Percentiles rank a stretch among this genome's conserved stretches.
Conservation (phyloP, 1,140 invertebrate genomes). For the Linepithema humile region DNA sequence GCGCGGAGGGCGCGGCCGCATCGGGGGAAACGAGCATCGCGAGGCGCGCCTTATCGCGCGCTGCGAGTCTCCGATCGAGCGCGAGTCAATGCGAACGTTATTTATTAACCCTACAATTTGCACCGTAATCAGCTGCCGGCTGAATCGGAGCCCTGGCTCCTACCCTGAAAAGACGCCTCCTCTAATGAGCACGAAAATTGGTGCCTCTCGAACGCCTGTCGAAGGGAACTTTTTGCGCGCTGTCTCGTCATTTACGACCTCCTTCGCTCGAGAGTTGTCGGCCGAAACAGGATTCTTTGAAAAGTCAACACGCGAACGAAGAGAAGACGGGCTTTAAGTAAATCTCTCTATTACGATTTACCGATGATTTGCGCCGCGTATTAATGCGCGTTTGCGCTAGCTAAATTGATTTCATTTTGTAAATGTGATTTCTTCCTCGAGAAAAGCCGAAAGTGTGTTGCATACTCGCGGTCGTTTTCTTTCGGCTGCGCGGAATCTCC, state of each 20-base stretch:
- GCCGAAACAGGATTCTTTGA: conserved; percentile 1
- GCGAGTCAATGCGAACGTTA: neutral
- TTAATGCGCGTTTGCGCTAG: conserved; percentile 17
- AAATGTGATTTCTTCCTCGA: no score
- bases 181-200: neutral
- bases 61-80: neutral
- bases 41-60: neutral
- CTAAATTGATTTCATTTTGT: conserved; percentile 57
- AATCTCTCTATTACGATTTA: conserved; percentile 60
- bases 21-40: neutral
- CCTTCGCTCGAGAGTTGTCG: neutral
- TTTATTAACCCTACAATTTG: conserved; percentile 22
- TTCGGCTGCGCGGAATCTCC: neutral
- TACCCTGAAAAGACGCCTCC: neutral
- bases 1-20: conserved; percentile 28
- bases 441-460: conserved; percentile 1
- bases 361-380: conserved; percentile 38
- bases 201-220: no score
- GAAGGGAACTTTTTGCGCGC: neutral
- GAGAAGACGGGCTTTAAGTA: no score
- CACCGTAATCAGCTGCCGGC: neutral
- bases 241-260: neutral
- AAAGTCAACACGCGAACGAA: conserved; percentile 13
- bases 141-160: neutral
- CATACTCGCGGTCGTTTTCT: neutral